Evolutionary conservation across 2,888 invertebrate species (phyloP).

Genomic region (Leptopterna dolabrata): DNA sequence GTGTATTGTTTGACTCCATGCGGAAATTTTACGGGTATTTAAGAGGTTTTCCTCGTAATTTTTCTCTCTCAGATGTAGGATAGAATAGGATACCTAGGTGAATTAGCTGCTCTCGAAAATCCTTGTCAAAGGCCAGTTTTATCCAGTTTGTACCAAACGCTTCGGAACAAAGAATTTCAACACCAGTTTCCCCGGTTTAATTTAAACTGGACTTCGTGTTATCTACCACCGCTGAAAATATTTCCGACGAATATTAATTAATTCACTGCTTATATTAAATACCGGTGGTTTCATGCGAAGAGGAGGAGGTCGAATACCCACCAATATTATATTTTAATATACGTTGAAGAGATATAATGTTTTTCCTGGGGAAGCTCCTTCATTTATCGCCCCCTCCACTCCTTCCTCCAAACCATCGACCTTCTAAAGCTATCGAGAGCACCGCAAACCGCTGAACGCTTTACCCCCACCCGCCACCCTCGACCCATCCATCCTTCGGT

Average conservation of each 20-base stretch:
- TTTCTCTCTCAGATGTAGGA: no score
- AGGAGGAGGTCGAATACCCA: neutral
- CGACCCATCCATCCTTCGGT: neutral
- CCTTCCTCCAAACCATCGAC: neutral
- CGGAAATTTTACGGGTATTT: no score
- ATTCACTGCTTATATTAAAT: slow-evolving; percentile 29
- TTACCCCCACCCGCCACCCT: neutral
- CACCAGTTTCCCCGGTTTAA: neutral
- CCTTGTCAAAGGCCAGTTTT: no score
- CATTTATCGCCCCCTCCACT: neutral
- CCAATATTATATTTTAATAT: slow-evolving; percentile 41
- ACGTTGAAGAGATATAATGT: slow-evolving; percentile 22
- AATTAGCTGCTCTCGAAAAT: no score
- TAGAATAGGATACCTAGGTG: no score
- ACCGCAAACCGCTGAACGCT: slow-evolving; percentile 39
- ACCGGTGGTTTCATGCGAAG: slow-evolving; percentile 20
- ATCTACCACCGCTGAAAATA: neutral
- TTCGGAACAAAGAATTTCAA: no score
- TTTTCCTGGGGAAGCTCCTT: slow-evolving; percentile 26
- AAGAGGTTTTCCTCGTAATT: no score
- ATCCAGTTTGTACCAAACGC: no score
- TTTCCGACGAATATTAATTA: slow-evolving; percentile 26
- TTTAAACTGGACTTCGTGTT: neutral
- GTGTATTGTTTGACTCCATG: no score
- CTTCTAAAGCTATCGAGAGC: neutral